Conservation (phyloP, 2,797 vertebrate species). For the Sarcophilus harrisii region DNA sequence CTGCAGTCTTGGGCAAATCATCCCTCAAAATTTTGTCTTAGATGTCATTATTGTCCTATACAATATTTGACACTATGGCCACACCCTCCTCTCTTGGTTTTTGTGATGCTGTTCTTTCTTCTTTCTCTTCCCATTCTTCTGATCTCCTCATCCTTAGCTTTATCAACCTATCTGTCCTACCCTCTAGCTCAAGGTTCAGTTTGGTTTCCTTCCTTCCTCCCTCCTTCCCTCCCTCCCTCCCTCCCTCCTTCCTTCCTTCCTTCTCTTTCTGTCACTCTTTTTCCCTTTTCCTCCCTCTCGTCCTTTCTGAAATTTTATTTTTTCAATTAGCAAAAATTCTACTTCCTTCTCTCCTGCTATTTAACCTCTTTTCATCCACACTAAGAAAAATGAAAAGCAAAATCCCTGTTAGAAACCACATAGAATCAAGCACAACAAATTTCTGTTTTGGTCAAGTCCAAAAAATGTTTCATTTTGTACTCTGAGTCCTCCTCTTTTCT, state of each 20-base stretch:
- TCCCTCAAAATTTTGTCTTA: background rate
- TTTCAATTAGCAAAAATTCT: background rate
- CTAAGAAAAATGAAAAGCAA: background rate
- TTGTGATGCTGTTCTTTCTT: background rate
- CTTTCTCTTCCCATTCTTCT: background rate
- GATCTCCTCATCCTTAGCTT: background rate
- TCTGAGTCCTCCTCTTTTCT: background rate
- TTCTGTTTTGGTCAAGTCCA: background rate
- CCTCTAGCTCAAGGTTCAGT: background rate
- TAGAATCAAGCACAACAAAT: background rate
- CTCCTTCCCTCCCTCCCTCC: accelerated
- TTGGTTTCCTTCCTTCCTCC: background rate
- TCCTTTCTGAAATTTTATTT: background rate
- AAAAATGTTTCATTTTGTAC: background rate
- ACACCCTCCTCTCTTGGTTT: background rate
- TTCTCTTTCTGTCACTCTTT: too few relatives aligned
- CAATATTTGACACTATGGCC: background rate
- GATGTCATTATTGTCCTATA: background rate
- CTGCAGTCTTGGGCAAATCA: background rate
- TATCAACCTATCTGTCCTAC: background rate
- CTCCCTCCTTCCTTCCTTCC: too few relatives aligned
- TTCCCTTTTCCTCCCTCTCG: too few relatives aligned
- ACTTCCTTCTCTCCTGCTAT: background rate
- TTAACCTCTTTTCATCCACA: background rate
- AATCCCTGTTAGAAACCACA: background rate